Evolutionary conservation across 2,797 vertebrate species (phyloP).

Genomic region (Acanthopagrus latus): DNA sequence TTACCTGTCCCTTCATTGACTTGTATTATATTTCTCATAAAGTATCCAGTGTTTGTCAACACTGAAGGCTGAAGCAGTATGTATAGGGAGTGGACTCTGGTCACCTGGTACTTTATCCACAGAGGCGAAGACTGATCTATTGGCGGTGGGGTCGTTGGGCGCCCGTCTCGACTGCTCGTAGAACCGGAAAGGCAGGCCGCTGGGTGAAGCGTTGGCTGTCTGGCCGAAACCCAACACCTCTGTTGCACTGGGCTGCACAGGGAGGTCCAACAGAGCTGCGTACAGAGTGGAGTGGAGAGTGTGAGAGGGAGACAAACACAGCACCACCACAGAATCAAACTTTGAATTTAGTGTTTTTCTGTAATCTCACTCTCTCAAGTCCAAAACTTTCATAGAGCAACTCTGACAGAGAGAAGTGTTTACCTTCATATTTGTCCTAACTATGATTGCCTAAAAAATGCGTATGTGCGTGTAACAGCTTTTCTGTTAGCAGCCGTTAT

Average conservation of each 20-base stretch:
- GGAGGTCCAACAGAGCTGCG: slow-evolving; percentile 77
- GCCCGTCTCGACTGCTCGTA: slow-evolving; percentile 94
- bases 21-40: not conserved
- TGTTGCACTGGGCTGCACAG: slow-evolving; percentile 85
- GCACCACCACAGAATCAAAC: not conserved
- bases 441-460: not conserved
- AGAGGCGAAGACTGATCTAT: slow-evolving; percentile 91
- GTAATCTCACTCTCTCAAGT: too few species aligned
- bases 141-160: slow-evolving; percentile 90
- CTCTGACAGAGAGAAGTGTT: not conserved
- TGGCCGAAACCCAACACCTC: slow-evolving; percentile 95
- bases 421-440: not conserved
- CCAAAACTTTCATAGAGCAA: not conserved
- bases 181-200: slow-evolving; percentile 94
- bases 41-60: not conserved
- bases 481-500: not conserved
- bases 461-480: not conserved
- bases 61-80: not conserved
- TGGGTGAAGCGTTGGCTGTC: slow-evolving; percentile 78
- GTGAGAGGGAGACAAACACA: not conserved
- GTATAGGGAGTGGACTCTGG: not conserved
- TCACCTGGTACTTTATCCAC: slow-evolving; percentile 99
- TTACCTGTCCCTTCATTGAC: not conserved
- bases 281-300: not conserved
- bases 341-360: too few species aligned